Percentiles rank a stretch among this genome's conserved stretches.
phyloP scores from a whole-genome alignment of 2,888 invertebrate genomes.

The Sclerodermus sp. region DNA sequence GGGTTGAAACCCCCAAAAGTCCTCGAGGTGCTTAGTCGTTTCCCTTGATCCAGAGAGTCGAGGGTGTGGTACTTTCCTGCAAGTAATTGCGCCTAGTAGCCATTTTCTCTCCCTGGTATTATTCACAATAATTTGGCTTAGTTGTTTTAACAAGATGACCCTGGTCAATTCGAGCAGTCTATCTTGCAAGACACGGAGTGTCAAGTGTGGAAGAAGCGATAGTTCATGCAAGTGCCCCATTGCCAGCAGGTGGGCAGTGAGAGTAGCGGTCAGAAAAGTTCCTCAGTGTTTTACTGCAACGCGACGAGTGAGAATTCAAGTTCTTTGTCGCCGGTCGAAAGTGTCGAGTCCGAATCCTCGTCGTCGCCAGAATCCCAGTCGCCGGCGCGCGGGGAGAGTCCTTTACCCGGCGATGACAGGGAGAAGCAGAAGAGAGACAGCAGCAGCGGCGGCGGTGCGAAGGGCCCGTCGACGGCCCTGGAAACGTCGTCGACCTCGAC shows the following conservation, averaged over 20 bases:
- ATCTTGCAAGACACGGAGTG: too few species aligned
- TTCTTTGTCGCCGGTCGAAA: conserved; percentile 45
- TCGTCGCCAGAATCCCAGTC: conserved; percentile 56
- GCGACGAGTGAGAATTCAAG: conserved; percentile 32
- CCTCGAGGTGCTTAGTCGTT: too few species aligned
- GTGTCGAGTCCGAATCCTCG: conserved; percentile 49
- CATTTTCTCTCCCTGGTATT: too few species aligned
- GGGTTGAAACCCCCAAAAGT: too few species aligned
- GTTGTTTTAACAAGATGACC: too few species aligned
- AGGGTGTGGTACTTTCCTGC: too few species aligned
- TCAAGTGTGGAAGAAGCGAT: neutral
- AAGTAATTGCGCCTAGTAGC: too few species aligned
- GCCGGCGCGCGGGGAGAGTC: conserved; percentile 18
- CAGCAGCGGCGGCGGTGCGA: neutral
- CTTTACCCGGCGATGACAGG: conserved; percentile 13
- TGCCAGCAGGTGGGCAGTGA: conserved; percentile 36
- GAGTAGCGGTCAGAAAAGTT: conserved; percentile 26
- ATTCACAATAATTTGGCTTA: too few species aligned
- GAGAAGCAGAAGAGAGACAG: conserved; percentile 5
- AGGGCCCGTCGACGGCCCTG: neutral
- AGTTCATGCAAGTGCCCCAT: conserved; percentile 44
- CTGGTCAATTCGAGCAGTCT: too few species aligned
- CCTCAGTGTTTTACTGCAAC: conserved; percentile 42
- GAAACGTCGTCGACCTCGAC: too few species aligned
- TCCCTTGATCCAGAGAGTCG: too few species aligned